Base-by-base conservation (phyloP, 2,113 vertebrate species). In the Vulpes lagopus region DNA sequence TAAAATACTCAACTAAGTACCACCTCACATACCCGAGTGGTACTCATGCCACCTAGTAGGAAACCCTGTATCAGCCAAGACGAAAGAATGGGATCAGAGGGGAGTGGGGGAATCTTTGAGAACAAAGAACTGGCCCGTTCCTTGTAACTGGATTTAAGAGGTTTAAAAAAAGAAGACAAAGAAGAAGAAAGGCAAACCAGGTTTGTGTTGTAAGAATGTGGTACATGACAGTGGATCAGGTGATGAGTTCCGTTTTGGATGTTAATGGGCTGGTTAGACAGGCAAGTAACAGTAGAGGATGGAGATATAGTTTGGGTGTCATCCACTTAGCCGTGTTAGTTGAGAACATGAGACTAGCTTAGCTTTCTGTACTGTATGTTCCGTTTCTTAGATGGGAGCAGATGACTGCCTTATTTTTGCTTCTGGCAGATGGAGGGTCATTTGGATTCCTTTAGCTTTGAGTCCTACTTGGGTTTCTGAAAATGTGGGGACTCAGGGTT, bases 351-450 rank as follows among this genome's bases (percentile, higher is more conserved):
- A 81, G 78, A 38, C 11, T 30, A 71, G 62, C 67, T 82, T 23
- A 35, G 86, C 65, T 62, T 64, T 78, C 60, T 92, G 73, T 30
- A 20, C 62, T 69, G 69, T 32, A 16, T 8, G 15, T 59, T 92
- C 69, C 0, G 11, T 69, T 81, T 81, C 69, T 73, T 53, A 3
- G 53, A 84, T 85, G 64, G n/a, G 49, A 65, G 59, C 92, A 57
- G 90, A 51, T 90, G 96, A 89, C 67, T 49, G 60, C 5, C 82
- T 90, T 87, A 55, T 93, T 93, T 94, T 94, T 95, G 65, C 94
- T 96, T 62, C 73, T n/a, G 53, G 82, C 74, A 92, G 90, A 94
- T 96, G 95, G 94, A 91, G 35, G 89, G 64, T 91, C 49, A 62
- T 3, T 64, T 92, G 89, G 73, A 67, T 27, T 89, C 89, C 30